Base-by-base conservation (phyloP, 2,888 invertebrate species). In the Rhyacophila evoluta region DNA sequence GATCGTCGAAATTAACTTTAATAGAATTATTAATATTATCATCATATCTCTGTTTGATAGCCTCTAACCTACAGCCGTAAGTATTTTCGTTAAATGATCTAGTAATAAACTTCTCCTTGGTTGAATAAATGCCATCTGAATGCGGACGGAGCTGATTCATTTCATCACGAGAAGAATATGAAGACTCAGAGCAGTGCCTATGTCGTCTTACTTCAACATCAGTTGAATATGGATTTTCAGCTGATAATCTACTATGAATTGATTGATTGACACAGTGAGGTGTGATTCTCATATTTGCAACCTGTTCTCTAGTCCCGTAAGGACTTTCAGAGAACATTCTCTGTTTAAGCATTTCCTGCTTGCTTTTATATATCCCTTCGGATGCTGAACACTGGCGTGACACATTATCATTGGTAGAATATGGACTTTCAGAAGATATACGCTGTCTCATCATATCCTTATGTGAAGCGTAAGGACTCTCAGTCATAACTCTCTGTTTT, bases 261-360 rank as follows among this genome's bases (percentile, higher is more conserved):
- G n/a, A 25, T 33, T 33, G 25, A 70, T 36, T 72, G 10, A 69
- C 75, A 67, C 33, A 37, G 10, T 19, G 55, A 10, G 39, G 38
- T 29, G 74, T n/a, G 8, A 37, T 68, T 83, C 89, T 86, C 77
- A 89, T 88, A 73, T 88, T 85, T 75, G 89, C 84, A 88, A 90
- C 88, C 81, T 90, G 89, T 84, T 90, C 89, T 84, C 89, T 90
- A 75, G 89, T 89, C 0, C 87, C 84, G 82, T 90, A 90, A 1
- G 89, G 87, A 81, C 86, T 89, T 83, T 90, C 90, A 11, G 87
- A 83, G 27, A 85, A 85, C 83, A 87, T 85, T 85, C 88, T 87
- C 39, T 88, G 86, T 82, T 87, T 85, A 39, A 87, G 81, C 85
- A 89, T 88, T 78, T 90, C 90, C 69, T 88, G 87, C 82, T 88